phyloP scores from a whole-genome alignment of 2,888 invertebrate genomes.

The Ptilodon capucinus region DNA sequence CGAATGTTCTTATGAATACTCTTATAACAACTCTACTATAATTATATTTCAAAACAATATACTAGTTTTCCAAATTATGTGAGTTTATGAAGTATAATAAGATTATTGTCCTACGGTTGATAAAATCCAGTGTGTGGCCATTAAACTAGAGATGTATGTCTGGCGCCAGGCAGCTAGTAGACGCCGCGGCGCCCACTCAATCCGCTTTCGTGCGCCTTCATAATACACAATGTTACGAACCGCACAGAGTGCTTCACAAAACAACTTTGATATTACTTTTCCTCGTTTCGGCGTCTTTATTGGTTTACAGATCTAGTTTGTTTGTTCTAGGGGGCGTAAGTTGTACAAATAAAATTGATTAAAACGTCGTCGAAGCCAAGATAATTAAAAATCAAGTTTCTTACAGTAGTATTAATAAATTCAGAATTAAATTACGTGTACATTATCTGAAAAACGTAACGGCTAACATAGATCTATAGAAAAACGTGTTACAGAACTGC shows the following conservation, averaged over 20 bases:
- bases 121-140: constrained; percentile 13
- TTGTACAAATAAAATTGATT: not conserved
- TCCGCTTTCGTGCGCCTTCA: constrained; percentile 37
- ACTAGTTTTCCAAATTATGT: no score
- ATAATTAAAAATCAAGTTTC: not conserved
- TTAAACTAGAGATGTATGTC: constrained; percentile 38
- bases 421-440: no score
- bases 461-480: no score
- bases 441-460: no score
- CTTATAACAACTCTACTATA: not conserved
- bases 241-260: constrained; percentile 26
- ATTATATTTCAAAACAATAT: no score
- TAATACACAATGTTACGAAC: constrained; percentile 38
- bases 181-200: constrained; percentile 46
- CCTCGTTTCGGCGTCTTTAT: constrained; percentile 5
- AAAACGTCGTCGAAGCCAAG: not conserved
- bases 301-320: not conserved
- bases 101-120: constrained; percentile 4
- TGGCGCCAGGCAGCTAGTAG: constrained; percentile 49
- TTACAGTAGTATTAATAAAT: no score
- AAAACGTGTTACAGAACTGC: no score
- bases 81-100: not conserved
- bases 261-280: constrained; percentile 1
- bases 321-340: not conserved
- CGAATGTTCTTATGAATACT: no score